phyloP scores from a whole-genome alignment of 2,113 vertebrate genomes.

The Corythaixoides concolor region DNA sequence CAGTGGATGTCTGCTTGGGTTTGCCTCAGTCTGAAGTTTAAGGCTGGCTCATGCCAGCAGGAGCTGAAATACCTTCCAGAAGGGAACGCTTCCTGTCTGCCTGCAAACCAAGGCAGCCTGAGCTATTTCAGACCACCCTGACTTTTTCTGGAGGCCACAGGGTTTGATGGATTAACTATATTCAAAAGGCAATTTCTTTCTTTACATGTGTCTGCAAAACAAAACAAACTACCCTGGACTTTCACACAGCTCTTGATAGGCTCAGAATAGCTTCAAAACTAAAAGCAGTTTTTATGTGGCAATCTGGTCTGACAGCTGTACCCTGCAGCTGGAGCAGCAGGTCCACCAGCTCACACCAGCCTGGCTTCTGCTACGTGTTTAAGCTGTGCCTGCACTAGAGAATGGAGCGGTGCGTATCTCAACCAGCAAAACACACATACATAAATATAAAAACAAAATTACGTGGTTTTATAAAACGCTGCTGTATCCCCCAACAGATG shows the following conservation, averaged over 20 bases:
- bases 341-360: neutral
- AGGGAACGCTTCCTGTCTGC: neutral
- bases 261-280: neutral
- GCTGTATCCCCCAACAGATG: neutral
- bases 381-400: neutral
- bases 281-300: neutral
- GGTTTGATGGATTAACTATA: neutral
- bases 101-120: neutral
- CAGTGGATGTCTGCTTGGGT: neutral
- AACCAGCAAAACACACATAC: neutral
- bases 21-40: neutral
- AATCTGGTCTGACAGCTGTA: neutral
- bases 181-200: neutral
- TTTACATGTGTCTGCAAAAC: neutral
- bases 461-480: neutral
- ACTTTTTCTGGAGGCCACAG: neutral
- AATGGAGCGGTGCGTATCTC: neutral
- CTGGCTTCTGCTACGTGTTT: rapidly evolving
- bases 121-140: neutral
- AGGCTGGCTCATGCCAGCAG: neutral
- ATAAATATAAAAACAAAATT: neutral
- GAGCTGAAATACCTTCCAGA: neutral
- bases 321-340: neutral
- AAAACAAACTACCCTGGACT: neutral
- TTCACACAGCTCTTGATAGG: neutral